Evolutionary conservation across 2,113 vertebrate genomes (phyloP).

Genomic region (Spea bombifrons): DNA sequence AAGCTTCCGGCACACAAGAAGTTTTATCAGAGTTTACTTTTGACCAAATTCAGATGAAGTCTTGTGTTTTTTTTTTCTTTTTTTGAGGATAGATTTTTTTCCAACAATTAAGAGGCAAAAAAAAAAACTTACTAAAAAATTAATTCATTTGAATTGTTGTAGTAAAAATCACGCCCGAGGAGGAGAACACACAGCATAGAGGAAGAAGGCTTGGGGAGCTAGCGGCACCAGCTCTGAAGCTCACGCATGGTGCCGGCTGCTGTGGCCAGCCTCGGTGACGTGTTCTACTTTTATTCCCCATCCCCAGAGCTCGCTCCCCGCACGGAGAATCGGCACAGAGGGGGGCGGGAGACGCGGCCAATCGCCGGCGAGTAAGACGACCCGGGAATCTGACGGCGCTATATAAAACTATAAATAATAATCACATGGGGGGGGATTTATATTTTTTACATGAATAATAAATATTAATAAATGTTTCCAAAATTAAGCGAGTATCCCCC

Average conservation of each 20-base stretch:
- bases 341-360: conserved; percentile 63
- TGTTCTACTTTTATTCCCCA: conserved; percentile 72
- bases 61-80: conserved; percentile 65
- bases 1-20: not conserved
- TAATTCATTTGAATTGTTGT: conserved; percentile 89
- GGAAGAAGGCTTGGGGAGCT: conserved; percentile 71
- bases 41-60: no score
- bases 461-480: no score
- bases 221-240: conserved; percentile 65
- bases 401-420: no score
- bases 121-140: conserved; percentile 58
- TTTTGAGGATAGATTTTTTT: conserved; percentile 62
- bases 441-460: no score
- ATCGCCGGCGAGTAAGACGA: conserved; percentile 72
- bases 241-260: conserved; percentile 81
- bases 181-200: conserved; percentile 72
- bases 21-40: not conserved
- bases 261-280: conserved; percentile 68
- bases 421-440: no score
- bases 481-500: no score
- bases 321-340: conserved; percentile 62
- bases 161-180: conserved; percentile 70
- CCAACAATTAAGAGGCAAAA: conserved; percentile 92
- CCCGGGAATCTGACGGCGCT: conserved; percentile 52
- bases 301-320: conserved; percentile 56